A percentile compares a stretch with the other conserved stretches of the same genome.
phyloP scores from a whole-genome alignment of 2,797 vertebrate species.

The Molossus molossus region DNA sequence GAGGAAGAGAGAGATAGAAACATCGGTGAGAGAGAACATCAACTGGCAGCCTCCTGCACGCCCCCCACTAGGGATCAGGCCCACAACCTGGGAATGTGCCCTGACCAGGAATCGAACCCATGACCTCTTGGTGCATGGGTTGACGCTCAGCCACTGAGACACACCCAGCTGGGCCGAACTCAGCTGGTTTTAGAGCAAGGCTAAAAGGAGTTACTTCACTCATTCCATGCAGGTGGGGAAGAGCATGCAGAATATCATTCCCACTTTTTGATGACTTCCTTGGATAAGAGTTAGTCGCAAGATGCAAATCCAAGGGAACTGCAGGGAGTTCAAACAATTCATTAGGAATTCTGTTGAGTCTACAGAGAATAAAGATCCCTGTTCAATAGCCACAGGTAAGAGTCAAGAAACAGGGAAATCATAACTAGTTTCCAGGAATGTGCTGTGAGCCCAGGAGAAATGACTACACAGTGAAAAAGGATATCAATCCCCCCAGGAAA shows the following conservation, averaged over 20 bases:
- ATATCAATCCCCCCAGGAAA: not conserved
- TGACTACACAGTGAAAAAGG: not conserved
- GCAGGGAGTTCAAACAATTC: not conserved
- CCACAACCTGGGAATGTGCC: too few relatives aligned
- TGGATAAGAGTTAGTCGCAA: not conserved
- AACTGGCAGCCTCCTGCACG: too few relatives aligned
- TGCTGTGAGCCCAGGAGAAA: not conserved
- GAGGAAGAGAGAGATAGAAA: too few relatives aligned
- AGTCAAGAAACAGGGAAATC: not conserved
- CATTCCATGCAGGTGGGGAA: not conserved
- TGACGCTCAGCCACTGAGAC: too few relatives aligned
- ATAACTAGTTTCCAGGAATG: not conserved
- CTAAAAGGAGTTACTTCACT: not conserved
- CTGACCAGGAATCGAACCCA: too few relatives aligned
- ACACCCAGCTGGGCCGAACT: not conserved
- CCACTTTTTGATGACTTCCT: not conserved
- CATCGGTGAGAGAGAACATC: too few relatives aligned
- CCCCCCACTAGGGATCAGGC: too few relatives aligned
- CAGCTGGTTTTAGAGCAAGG: constrained; percentile 23
- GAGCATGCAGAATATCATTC: not conserved
- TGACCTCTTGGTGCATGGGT: too few relatives aligned
- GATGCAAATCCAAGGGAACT: not conserved
- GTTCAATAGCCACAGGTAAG: not conserved
- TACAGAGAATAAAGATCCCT: not conserved
- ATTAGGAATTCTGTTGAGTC: not conserved